Conservation (phyloP, 1,140 invertebrate species). For the Leptopilina clavipes region DNA sequence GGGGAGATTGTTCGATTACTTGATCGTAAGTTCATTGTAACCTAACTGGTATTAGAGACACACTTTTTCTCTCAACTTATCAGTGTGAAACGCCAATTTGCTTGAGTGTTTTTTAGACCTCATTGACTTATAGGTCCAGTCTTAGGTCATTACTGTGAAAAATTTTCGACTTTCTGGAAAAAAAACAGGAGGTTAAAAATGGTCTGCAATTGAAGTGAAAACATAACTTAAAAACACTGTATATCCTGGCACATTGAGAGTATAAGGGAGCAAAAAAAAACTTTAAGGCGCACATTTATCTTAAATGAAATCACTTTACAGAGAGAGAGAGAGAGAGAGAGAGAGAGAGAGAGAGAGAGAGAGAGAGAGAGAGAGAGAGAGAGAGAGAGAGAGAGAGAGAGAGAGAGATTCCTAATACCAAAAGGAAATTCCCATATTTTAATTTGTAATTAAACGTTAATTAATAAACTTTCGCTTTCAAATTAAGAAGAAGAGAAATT, state of each 20-base stretch:
- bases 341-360: no score
- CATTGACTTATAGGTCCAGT: conserved; percentile 27
- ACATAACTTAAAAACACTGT: background rate
- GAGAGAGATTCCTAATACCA: no score
- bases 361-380: no score
- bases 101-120: conserved; percentile 52
- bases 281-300: no score
- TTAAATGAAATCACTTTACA: no score
- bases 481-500: no score
- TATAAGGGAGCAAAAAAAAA: no score
- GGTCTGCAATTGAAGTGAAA: background rate
- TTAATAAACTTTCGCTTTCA: no score
- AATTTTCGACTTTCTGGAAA: background rate
- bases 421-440: no score
- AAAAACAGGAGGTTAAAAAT: conserved; percentile 8
- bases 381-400: no score
- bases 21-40: conserved; percentile 54
- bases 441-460: no score
- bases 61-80: conserved; percentile 56
- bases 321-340: no score
- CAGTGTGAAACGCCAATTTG: conserved; percentile 51
- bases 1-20: conserved; percentile 53
- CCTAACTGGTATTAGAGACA: conserved; percentile 55
- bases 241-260: background rate
- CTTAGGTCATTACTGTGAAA: conserved; percentile 10